These are phyloP conservation scores for Zaprionus camerounensis DNA, from an alignment of 1,140 invertebrate species.

Conservation along the genomic window DNA sequence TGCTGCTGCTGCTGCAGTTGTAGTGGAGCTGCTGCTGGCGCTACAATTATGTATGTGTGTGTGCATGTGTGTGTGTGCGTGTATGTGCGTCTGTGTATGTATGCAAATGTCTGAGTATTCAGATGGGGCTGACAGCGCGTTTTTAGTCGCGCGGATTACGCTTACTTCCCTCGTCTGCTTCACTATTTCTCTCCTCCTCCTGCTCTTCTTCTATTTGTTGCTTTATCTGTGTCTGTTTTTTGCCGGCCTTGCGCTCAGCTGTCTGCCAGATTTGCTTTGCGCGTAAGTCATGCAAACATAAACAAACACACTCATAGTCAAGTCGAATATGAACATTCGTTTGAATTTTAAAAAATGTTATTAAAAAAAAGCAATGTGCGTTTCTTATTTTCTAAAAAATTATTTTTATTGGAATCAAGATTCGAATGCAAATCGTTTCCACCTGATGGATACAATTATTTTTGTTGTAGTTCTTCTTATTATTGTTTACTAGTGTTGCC, in stretches of 20 bases:
- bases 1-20: constrained; percentile 23
- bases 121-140: constrained; percentile 10
- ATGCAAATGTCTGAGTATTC: constrained; percentile 13
- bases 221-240: constrained; percentile 6
- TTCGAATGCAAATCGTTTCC: constrained; percentile 31
- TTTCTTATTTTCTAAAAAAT: constrained; percentile 37
- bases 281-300: constrained; percentile 31
- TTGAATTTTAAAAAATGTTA: neutral
- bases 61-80: neutral
- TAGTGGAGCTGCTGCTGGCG: constrained; percentile 10
- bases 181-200: too few relatives aligned
- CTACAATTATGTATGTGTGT: constrained; percentile 1
- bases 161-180: neutral
- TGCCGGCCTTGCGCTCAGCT: constrained; percentile 34
- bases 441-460: constrained; percentile 25
- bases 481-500: neutral
- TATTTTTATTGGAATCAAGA: constrained; percentile 59
- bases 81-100: constrained; percentile 1
- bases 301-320: constrained; percentile 24
- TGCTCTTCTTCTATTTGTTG: neutral
- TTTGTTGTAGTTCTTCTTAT: constrained; percentile 14
- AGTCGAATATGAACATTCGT: neutral
- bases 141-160: constrained; percentile 14
- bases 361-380: neutral
- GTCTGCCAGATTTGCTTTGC: constrained; percentile 28